A percentile compares a stretch with the other conserved stretches of the same genome.
Conservation (phyloP, 1,140 invertebrate genomes). For the Eubasilissa regina region DNA sequence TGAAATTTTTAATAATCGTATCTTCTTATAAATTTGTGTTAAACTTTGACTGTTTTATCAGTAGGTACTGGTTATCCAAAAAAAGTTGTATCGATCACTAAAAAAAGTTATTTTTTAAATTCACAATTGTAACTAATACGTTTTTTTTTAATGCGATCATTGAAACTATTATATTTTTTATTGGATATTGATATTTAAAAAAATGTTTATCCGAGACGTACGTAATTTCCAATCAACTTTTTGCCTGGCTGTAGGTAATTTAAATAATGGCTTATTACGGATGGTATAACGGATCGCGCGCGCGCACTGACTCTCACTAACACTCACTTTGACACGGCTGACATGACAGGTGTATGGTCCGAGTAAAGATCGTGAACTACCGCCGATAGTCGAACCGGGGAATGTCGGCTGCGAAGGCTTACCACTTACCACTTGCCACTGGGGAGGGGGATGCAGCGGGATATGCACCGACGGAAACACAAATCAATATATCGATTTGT, state of each 20-base stretch:
- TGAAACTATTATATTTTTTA: not conserved
- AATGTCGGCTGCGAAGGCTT: not conserved
- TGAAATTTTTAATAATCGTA: no score
- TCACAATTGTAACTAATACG: no score
- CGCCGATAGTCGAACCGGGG: not conserved
- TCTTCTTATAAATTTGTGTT: no score
- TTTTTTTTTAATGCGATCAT: no score
- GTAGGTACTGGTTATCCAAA: no score
- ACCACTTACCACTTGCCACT: not conserved
- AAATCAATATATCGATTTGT: no score
- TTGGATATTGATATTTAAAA: not conserved
- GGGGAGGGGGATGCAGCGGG: not conserved
- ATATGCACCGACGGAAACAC: no score
- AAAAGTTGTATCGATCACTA: no score
- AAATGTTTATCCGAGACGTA: not conserved
- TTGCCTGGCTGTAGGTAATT: no score
- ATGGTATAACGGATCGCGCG: not conserved
- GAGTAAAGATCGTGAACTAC: not conserved
- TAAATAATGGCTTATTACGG: not conserved
- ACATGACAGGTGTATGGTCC: not conserved
- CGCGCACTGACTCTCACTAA: not conserved
- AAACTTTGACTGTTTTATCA: no score
- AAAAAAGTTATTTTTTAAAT: no score
- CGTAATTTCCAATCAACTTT: not conserved
- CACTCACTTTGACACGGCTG: not conserved